Evolutionary conservation across 30 jellyfish, hydroid and myxozoan species (phyloP).

Genomic region (Sanderia malayensis): DNA sequence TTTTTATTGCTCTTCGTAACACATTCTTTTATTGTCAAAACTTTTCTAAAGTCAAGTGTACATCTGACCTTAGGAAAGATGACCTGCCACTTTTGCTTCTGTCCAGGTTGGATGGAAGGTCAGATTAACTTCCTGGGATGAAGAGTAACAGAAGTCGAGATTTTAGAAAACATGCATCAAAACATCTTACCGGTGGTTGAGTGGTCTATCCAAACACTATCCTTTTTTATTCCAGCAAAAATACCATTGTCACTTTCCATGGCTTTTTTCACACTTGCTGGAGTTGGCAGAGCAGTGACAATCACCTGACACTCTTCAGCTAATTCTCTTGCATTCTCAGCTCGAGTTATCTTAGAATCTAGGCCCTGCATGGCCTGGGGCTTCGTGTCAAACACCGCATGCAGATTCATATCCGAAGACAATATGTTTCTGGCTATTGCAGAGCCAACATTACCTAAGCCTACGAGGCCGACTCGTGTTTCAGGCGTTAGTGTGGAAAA

Average conservation of each 20-base stretch:
- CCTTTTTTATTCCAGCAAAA: constrained; percentile 43
- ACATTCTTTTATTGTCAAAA: too few species aligned
- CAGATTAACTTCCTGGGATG: too few species aligned
- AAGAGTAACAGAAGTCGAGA: too few species aligned
- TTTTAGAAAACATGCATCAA: too few species aligned
- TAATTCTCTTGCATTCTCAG: constrained; percentile 35
- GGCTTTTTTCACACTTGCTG: constrained; percentile 39
- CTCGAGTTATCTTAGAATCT: background rate
- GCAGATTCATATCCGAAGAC: constrained; percentile 20
- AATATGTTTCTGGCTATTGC: constrained; percentile 40
- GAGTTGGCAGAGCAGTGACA: constrained; percentile 71
- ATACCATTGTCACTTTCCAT: constrained; percentile 54
- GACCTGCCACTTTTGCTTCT: too few species aligned
- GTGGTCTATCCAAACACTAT: constrained; percentile 57
- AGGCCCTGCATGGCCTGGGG: constrained; percentile 26
- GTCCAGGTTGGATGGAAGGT: too few species aligned
- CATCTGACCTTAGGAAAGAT: too few species aligned
- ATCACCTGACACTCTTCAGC: constrained; percentile 53
- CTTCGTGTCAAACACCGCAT: constrained; percentile 42
- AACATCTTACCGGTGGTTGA: constrained; percentile 55
- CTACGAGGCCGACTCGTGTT: constrained; percentile 48
- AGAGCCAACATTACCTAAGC: constrained; percentile 58
- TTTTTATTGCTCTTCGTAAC: too few species aligned
- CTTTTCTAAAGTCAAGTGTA: too few species aligned
- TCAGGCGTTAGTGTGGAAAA: constrained; percentile 7